phyloP scores from a whole-genome alignment of 2,113 vertebrate species.

The Periophthalmodon schlosseri region DNA sequence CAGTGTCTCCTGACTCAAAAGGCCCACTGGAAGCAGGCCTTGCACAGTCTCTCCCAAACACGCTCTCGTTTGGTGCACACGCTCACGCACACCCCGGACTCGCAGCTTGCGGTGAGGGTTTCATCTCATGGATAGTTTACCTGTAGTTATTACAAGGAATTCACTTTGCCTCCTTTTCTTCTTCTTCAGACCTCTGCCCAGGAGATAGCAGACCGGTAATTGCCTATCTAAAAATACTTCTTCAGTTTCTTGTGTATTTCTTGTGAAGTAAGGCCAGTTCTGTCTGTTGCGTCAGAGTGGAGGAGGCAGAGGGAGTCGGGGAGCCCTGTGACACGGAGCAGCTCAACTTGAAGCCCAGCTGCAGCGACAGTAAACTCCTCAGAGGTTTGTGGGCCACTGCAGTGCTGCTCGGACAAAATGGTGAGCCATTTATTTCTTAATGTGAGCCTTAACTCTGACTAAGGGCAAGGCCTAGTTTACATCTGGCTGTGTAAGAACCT shows the following conservation, averaged over 20 bases:
- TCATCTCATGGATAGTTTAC: not conserved
- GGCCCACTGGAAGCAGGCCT: conserved; percentile 85
- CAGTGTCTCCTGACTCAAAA: conserved; percentile 92
- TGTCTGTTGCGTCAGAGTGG: conserved; percentile 75
- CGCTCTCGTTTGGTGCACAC: conserved; percentile 84
- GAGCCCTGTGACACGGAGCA: conserved; percentile 87
- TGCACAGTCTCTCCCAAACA: conserved; percentile 80
- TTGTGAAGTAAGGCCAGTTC: conserved; percentile 12
- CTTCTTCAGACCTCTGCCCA: conserved; percentile 67
- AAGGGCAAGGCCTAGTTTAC: too few relatives aligned
- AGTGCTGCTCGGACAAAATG: conserved; percentile 79
- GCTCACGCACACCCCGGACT: conserved; percentile 84
- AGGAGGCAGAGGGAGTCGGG: conserved; percentile 89
- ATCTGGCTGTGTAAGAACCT: too few relatives aligned
- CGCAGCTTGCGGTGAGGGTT: conserved; percentile 82
- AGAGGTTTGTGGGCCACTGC: conserved; percentile 86
- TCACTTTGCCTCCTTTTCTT: conserved; percentile 29
- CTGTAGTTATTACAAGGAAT: not conserved
- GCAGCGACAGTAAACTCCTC: conserved; percentile 86
- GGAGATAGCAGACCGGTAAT: conserved; percentile 77
- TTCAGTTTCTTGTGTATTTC: not conserved
- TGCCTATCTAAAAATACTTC: not conserved
- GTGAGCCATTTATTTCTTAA: conserved; percentile 71
- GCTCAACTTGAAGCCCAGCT: conserved; percentile 84
- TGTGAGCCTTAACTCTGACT: too few relatives aligned